Evolutionary conservation across 2,113 vertebrate species (phyloP).

Genomic region (Pipa parva): DNA sequence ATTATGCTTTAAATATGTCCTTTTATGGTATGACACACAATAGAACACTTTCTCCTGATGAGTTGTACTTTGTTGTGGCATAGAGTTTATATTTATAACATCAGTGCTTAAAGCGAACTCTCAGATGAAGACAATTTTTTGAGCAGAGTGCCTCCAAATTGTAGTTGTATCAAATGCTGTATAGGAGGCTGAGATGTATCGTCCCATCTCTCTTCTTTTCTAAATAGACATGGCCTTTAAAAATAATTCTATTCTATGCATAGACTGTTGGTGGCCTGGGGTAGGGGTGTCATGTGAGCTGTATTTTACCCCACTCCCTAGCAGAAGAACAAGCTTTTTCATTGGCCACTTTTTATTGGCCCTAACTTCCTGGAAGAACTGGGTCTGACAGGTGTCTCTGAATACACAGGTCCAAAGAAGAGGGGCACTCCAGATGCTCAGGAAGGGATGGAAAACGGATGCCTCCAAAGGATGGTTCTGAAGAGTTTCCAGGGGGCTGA

Average conservation of each 20-base stretch:
- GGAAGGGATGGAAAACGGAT: slow-evolving; percentile 84
- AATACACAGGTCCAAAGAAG: slow-evolving; percentile 66
- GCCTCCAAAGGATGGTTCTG: slow-evolving; percentile 60
- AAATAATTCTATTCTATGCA: slow-evolving; percentile 35
- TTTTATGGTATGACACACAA: not conserved
- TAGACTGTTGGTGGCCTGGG: slow-evolving; percentile 14
- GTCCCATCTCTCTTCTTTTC: not conserved
- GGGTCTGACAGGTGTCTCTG: slow-evolving; percentile 86
- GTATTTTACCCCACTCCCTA: not conserved
- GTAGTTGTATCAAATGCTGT: not conserved
- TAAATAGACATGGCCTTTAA: slow-evolving; percentile 6
- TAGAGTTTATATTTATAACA: not conserved
- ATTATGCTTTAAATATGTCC: not conserved
- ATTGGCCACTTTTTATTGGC: not conserved
- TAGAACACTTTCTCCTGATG: not conserved
- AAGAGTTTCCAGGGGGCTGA: slow-evolving; percentile 44
- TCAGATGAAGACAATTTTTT: not conserved
- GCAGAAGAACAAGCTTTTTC: not conserved
- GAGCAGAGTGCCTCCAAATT: not conserved
- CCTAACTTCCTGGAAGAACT: slow-evolving; percentile 76
- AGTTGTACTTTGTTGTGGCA: not conserved
- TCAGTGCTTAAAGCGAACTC: not conserved
- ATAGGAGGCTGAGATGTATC: slow-evolving; percentile 2
- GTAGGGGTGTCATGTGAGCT: not conserved
- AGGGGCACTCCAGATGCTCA: slow-evolving; percentile 69